Evolutionary conservation across 2,888 invertebrate genomes (phyloP).

Genomic region (Conus canariensis): DNA sequence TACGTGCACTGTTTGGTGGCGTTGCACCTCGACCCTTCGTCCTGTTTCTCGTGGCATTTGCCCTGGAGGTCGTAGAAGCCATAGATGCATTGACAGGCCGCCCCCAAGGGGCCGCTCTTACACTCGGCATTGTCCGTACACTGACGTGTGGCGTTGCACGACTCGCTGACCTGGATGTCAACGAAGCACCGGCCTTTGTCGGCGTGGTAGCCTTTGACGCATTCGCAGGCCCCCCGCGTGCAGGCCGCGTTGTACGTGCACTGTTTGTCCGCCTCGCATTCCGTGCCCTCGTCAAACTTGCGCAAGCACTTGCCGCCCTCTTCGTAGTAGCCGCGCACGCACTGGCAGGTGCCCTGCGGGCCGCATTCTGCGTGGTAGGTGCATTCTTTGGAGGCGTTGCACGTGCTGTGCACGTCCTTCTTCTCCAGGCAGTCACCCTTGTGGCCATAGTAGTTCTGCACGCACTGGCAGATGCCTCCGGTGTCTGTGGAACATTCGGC

Average conservation of each 20-base stretch:
- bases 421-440: constrained; percentile 39
- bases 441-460: constrained; percentile 34
- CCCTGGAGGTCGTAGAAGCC: constrained; percentile 40
- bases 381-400: constrained; percentile 42
- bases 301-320: constrained; percentile 27
- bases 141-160: constrained; percentile 43
- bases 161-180: constrained; percentile 28
- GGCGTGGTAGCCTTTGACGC: constrained; percentile 36
- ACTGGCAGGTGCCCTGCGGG: constrained; percentile 38
- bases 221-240: constrained; percentile 38
- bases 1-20: constrained; percentile 46
- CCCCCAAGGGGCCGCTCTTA: not conserved
- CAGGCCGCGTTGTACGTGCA: constrained; percentile 46
- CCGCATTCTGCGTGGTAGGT: constrained; percentile 46
- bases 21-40: constrained; percentile 35
- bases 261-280: constrained; percentile 38
- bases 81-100: constrained; percentile 29
- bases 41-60: constrained; percentile 32
- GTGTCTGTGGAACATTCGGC: constrained; percentile 40
- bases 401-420: not conserved
- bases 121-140: constrained; percentile 46
- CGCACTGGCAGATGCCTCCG: constrained; percentile 42
- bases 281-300: constrained; percentile 30
- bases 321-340: constrained; percentile 43
- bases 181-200: constrained; percentile 35